Conservation (phyloP, 2,113 vertebrate species). For the Thermophis baileyi region DNA sequence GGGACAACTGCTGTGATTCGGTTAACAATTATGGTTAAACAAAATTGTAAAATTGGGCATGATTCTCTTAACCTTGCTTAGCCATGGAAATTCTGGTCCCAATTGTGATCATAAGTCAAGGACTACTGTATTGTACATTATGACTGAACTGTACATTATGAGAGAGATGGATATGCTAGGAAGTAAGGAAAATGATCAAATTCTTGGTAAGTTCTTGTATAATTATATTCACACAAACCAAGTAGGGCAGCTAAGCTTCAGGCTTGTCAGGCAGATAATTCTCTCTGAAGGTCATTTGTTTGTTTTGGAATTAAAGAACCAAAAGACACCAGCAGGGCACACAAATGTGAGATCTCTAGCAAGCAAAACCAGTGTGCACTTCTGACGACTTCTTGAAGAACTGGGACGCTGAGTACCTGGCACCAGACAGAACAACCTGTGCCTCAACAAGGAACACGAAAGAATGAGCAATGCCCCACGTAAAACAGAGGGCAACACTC, state of each 20-base stretch:
- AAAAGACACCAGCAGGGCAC: neutral
- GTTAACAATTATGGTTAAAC: too few relatives aligned
- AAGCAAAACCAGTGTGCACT: neutral
- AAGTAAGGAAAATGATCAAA: neutral
- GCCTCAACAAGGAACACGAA: neutral
- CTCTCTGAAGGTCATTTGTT: neutral
- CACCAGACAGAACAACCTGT: neutral
- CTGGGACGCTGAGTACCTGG: neutral
- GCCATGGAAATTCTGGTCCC: too few relatives aligned
- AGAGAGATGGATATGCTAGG: neutral
- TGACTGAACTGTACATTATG: too few relatives aligned
- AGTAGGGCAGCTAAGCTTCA: neutral
- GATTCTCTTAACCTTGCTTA: too few relatives aligned
- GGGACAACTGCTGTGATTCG: too few relatives aligned
- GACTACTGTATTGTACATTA: neutral
- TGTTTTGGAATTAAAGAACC: neutral
- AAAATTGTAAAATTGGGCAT: too few relatives aligned
- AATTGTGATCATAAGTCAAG: too few relatives aligned
- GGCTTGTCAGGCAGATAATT: neutral
- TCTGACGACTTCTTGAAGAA: neutral
- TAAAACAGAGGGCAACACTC: neutral
- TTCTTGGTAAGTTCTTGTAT: neutral
- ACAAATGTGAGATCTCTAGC: neutral
- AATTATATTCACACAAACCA: neutral
- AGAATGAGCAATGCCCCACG: neutral